Evolutionary conservation across 2,797 vertebrate genomes (phyloP).

Genomic region (Australoheros facetus): DNA sequence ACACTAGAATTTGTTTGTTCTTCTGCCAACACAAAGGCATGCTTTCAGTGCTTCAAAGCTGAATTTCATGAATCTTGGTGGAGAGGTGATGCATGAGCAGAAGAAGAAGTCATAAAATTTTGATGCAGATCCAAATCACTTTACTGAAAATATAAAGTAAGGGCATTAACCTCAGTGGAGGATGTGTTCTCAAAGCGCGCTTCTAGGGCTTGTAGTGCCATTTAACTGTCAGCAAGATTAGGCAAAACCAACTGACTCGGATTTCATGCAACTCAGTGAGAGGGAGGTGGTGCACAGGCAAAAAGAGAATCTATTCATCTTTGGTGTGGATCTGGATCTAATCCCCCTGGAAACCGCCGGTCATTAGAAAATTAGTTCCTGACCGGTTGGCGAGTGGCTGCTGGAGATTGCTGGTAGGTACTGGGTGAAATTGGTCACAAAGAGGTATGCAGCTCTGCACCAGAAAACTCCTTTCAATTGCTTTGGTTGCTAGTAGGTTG

Average conservation of each 20-base stretch:
- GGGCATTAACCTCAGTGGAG: neutral
- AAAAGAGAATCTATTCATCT: neutral
- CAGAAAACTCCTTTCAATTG: neutral
- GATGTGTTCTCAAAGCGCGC: neutral
- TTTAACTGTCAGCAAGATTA: conserved; percentile 1
- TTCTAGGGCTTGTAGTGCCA: neutral
- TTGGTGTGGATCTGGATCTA: neutral
- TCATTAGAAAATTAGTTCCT: neutral
- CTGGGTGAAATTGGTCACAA: neutral
- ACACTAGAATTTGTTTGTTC: neutral
- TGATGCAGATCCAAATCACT: neutral
- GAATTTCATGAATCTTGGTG: neutral
- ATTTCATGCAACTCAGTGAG: neutral
- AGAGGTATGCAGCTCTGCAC: neutral
- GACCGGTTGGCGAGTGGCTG: fast-evolving
- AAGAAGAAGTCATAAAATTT: conserved; percentile 1
- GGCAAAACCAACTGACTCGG: neutral
- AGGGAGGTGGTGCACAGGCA: neutral
- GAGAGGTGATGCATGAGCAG: neutral
- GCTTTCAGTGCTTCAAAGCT: neutral
- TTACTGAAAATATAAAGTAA: neutral
- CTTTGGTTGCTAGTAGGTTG: neutral
- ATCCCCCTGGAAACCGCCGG: neutral
- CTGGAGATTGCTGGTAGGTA: too few species aligned
- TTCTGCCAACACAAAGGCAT: neutral